Conservation (phyloP, 2,888 invertebrate genomes). For the Drosophila basisetae region DNA sequence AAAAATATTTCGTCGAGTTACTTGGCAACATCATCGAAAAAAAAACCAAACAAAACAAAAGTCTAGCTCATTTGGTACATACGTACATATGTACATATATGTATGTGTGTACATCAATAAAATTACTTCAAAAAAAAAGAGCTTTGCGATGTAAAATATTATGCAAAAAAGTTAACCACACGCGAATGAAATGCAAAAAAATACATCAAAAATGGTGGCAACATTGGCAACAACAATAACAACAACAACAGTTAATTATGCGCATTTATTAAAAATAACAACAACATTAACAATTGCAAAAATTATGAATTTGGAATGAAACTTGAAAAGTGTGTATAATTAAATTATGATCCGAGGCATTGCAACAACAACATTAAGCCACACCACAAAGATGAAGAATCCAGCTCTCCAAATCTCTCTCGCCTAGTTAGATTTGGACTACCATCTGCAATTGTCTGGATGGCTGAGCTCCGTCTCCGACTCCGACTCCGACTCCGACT, state of each 20-base stretch:
- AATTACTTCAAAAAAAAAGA: background rate
- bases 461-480: conserved; percentile 22
- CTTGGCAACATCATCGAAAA: background rate
- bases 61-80: background rate
- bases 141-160: conserved; percentile 9
- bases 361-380: conserved; percentile 50
- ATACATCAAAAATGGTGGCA: conserved; percentile 19
- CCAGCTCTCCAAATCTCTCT: background rate
- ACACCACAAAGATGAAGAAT: conserved; percentile 42
- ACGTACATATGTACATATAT: background rate
- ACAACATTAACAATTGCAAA: conserved; percentile 26
- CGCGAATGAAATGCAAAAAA: conserved; percentile 37
- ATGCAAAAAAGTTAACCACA: conserved; percentile 51
- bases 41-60: background rate
- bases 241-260: conserved; percentile 57
- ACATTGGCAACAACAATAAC: conserved; percentile 4
- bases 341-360: conserved; percentile 51
- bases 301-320: conserved; percentile 68
- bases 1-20: conserved; percentile 8
- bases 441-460: conserved; percentile 20
- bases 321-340: conserved; percentile 65
- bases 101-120: background rate
- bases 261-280: conserved; percentile 51
- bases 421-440: conserved; percentile 30
- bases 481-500: background rate